Base-by-base conservation (phyloP, 2,113 vertebrate genomes). In the Eulemur rufifrons region DNA sequence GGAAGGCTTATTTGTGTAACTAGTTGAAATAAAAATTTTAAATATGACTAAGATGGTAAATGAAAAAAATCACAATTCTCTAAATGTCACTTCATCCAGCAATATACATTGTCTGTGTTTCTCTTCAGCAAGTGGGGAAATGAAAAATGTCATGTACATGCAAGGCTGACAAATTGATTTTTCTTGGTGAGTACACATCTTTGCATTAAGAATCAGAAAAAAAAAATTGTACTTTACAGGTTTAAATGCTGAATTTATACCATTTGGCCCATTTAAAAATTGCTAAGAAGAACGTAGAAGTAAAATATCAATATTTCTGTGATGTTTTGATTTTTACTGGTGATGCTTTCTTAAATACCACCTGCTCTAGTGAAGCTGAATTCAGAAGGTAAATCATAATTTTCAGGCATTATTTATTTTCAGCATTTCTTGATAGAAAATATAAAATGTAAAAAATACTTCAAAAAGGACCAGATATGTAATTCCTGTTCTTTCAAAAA, bases 151-250 rank as follows among this genome's bases (percentile, higher is more conserved):
- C 95, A 78, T 86, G 61, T 95, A 94, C 74, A 96, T 17, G 11
- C 69, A 76, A 95, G 39, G 54, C 29, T 97, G 96, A 97, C 86
- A 97, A 91, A 95, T 95, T 93, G 96, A 96, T 94, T 97, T 95
- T 96, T 96, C 91, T 96, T 93, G 94, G 20, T 94, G 94, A 96
- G 91, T 82, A 96, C 56, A 95, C 63, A 93, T 85, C 80, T 94
- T 94, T 96, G 64, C 23, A 32, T 93, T 78, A 89, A 96, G 89
- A 91, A 93, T 92, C 88, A 96, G 92, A 71, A 96, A 94, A 87
- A 87, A 87, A 91, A 91, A 59, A 56, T 91, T 96, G 91, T 96
- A 73, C 45, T 96, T 96, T 54, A 29, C 34, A 77, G 42, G 47
- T 82, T 93, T 96, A 97, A 95, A 84, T 93, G 94, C 89, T 56